Base-by-base conservation (phyloP, 2,797 vertebrate species). In the Kryptopterus vitreolus region DNA sequence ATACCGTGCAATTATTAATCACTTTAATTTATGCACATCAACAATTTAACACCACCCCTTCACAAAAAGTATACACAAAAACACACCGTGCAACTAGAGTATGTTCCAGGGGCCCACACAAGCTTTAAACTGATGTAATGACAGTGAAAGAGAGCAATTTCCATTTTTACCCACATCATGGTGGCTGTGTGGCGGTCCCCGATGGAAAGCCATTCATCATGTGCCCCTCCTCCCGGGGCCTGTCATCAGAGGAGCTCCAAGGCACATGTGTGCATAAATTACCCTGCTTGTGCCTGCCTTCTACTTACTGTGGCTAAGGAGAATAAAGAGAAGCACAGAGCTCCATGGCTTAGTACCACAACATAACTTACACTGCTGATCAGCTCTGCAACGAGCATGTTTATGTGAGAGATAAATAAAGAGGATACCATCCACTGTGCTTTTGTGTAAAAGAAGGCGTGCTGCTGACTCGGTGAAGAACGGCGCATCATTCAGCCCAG, bases 191-290 rank as follows among this genome's bases (percentile, higher is more conserved):
- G 90, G 91, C 92, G 92, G 93, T 94, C 92, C 92, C 92, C 87
- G 88, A 90, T 92, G 92, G 92, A 94, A 92, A 90, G 93, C 91
- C 93, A 94, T 94, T 95, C 92, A 94, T 94, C 93, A 94, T 93
- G 91, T 91, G 89, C 92, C 92, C 92, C 93, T 92, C 92, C 93
- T 89, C 89, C 90, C 83, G 10, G 90, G 91, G 86, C 90, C 91
- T 94, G 94, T 93, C 94, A 94, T 90, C 85, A 89, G 87, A 92
- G 91, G 90, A 92, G 93, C 91, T 92, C 90, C 91, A 92, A 93
- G 92, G 91, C 92, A 93, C 92, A 93, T 92, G 92, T 93, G 92
- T 91, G 91, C 92, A 93, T 92, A 92, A 93, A 94, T 93, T 93
- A 93, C 92, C 78, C 80, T 87, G 84, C 84, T 72, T 50, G 84